Base-by-base conservation (phyloP, 2,888 invertebrate species). In the Macrophya annulata region DNA sequence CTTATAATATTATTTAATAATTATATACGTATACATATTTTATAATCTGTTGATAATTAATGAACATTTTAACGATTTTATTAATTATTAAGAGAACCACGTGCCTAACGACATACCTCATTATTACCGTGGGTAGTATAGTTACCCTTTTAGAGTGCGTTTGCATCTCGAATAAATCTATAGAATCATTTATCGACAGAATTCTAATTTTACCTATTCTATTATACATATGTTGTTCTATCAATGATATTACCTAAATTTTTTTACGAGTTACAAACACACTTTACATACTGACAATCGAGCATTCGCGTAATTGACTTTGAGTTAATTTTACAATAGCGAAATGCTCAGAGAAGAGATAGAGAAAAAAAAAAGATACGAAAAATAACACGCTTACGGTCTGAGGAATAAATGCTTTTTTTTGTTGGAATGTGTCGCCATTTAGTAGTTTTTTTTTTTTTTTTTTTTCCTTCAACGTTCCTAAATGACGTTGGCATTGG, bases 31-130 rank as follows among this genome's bases (percentile, higher is more conserved):
- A 87, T 77, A 72, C 71, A 85, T 87, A 71, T 84, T 83, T 82
- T 85, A 85, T 82, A 85, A 85, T 82, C 72, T 82, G 82, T 85
- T 85, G 87, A 89, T 86, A 84, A 62, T 88, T 87, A 88, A 88
- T 82, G 86, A 87, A 87, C 85, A 87, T 86, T 89, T 68, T 86
- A 88, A 87, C 85, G 84, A 88, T 86, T 86, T 87, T 84, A 88
- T 87, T 88, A 87, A 87, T 85, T 86, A 87, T 88, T 85, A 87
- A 55, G 81, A 82, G 85, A 85, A 85, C 82, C 87, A 89, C 87
- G 89, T 91, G 90, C 90, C 92, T 91, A 92, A 91, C 90, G 91
- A 92, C 89, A 92, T 92, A 92, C 92, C 92, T 92, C 92, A 92
- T 87, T 88, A 88, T 88, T 86, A 88, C 88, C 86, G 88, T 89